Base-by-base conservation (phyloP, 2,888 invertebrate species). In the Eurytoma adleriae region DNA sequence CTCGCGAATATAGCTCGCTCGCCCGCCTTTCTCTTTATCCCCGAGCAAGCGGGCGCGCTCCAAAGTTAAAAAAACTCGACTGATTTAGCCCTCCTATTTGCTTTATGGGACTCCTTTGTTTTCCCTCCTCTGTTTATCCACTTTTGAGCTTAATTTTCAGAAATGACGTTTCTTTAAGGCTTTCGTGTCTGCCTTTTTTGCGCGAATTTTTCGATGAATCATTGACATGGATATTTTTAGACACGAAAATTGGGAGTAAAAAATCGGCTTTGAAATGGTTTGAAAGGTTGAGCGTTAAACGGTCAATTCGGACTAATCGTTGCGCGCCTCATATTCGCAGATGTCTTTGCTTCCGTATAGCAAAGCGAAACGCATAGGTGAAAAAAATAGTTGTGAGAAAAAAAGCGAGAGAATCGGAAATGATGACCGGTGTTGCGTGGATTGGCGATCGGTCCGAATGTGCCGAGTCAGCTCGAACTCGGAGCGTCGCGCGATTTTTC, bases 381-480 rank as follows among this genome's bases (percentile, higher is more conserved):
- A 61, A 30, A 52, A 48, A 40, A 20, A 16, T 40, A 27, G 61
- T 14, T 40, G 27, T 61, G 68, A 40, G 50, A 68, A 68, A 10
- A 7, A 10, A 40, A 68, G 61, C 48, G 64, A 10, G 40, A 24
- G 48, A 14, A 13, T 12, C n/a, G 13, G 24, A 24, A n/a, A 40
- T 13, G 54, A 67, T 81, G 78, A 78, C 81, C 81, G 78, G 27
- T 75, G 81, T 27, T 16, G 18, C 56, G 71, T 40, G 40, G 40
- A 40, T 40, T 40, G 40, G 40, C 18, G 62, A 24, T n/a, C 30
- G 80, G 89, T 89, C 88, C 88, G 89, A 90, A 89, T 89, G 84
- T 86, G 90, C 88, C 86, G 84, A 87, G 90, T 90, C 90, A 90
- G 18, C 88, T 87, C 87, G 89, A 90, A 89, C 90, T 90, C 87